Evolutionary conservation across 2,113 vertebrate species (phyloP).

Genomic region (Diphyllodes magnificus): DNA sequence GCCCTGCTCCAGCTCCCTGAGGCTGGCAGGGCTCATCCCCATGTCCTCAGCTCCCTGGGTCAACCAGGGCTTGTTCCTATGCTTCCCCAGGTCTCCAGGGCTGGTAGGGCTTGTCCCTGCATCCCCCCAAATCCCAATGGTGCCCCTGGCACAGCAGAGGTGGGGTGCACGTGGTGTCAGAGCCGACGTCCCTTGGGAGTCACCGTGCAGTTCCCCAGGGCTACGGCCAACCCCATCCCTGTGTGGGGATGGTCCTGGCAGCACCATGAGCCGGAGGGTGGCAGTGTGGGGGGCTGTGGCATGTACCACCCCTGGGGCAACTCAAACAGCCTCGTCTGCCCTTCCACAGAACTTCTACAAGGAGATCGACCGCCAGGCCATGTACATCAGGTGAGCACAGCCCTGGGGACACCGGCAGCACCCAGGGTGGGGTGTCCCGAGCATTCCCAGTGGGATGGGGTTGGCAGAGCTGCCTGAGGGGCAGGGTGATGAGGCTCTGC

Average conservation of each 20-base stretch:
- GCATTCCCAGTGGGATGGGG: neutral
- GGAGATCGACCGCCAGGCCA: slow-evolving; percentile 61
- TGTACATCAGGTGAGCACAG: slow-evolving; percentile 59
- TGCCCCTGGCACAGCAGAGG: neutral
- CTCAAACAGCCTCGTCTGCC: neutral
- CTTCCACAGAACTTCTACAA: slow-evolving; percentile 66
- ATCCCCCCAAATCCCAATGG: neutral
- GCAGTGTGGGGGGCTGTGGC: accelerated
- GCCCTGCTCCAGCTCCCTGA: too few relatives aligned
- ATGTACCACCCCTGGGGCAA: neutral
- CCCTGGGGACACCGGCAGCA: accelerated
- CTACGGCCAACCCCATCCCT: neutral
- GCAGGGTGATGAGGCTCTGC: too few relatives aligned
- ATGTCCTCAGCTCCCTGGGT: neutral
- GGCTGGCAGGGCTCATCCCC: neutral
- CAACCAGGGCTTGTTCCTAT: accelerated
- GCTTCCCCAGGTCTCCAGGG: neutral
- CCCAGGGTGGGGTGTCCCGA: accelerated
- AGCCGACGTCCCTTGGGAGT: neutral
- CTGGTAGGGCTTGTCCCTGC: neutral
- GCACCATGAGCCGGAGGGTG: neutral
- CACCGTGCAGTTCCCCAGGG: accelerated
- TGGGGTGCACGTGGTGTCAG: neutral
- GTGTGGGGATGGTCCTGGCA: accelerated
- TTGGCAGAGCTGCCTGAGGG: accelerated